Conservation (phyloP, 2,888 invertebrate species). For the Stenodema calcarata region DNA sequence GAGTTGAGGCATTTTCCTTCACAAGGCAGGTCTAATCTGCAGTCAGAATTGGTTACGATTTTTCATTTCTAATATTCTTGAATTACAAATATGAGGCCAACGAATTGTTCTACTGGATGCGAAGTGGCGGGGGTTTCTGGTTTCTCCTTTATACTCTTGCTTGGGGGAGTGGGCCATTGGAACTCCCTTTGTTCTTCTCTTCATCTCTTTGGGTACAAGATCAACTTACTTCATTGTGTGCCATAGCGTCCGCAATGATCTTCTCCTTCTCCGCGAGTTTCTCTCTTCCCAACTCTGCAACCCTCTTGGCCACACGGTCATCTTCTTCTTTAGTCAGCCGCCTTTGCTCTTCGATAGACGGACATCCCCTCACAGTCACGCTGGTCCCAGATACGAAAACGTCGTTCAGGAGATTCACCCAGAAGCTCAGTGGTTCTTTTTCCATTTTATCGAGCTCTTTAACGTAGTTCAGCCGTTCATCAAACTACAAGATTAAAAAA, state of each 20-base stretch:
- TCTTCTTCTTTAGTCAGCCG: conserved; percentile 77
- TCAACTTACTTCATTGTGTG: conserved; percentile 78
- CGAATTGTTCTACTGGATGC: too few species aligned
- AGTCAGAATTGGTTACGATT: too few species aligned
- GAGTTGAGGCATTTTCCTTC: too few species aligned
- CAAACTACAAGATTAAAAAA: conserved; percentile 64
- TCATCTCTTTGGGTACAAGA: too few species aligned
- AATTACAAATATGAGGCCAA: too few species aligned
- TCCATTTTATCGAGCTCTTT: conserved; percentile 68
- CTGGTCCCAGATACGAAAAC: conserved; percentile 72
- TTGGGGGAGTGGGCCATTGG: too few species aligned
- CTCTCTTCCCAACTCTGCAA: conserved; percentile 69
- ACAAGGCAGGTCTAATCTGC: too few species aligned
- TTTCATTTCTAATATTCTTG: too few species aligned
- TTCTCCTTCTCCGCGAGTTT: conserved; percentile 73
- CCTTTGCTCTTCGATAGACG: conserved; percentile 70
- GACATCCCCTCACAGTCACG: conserved; percentile 69
- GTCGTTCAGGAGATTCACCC: conserved; percentile 73
- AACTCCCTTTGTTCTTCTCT: too few species aligned
- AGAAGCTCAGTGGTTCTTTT: conserved; percentile 71
- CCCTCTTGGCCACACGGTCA: conserved; percentile 72
- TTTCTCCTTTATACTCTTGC: too few species aligned
- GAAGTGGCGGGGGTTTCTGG: too few species aligned
- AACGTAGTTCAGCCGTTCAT: conserved; percentile 74
- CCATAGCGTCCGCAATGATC: conserved; percentile 72